Conservation (phyloP, 1,140 invertebrate genomes). For the Caerostris extrusa region DNA sequence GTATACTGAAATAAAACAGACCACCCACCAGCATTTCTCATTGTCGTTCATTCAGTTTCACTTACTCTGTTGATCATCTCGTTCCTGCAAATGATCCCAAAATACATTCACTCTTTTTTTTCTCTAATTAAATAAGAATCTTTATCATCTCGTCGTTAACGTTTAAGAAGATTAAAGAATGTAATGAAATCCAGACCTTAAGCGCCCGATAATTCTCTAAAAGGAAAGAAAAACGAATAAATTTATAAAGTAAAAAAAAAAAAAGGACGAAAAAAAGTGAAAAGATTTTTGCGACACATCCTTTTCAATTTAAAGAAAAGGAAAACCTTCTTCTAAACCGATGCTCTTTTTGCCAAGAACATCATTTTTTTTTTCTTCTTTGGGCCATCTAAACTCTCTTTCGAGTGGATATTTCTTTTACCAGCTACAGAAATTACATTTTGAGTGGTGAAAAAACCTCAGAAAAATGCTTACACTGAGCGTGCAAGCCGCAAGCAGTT, state of each 20-base stretch:
- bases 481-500: too few relatives aligned
- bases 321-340: neutral
- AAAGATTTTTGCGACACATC: neutral
- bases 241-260: neutral
- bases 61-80: neutral
- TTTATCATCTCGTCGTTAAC: neutral
- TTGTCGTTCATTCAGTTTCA: neutral
- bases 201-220: neutral
- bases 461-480: too few relatives aligned
- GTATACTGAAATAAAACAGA: neutral
- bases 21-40: neutral
- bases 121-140: neutral
- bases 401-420: too few relatives aligned
- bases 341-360: too few relatives aligned
- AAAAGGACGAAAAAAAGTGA: neutral
- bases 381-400: too few relatives aligned
- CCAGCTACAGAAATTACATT: too few relatives aligned
- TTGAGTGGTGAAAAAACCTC: too few relatives aligned
- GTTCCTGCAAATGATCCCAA: neutral
- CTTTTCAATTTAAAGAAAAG: neutral
- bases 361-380: too few relatives aligned
- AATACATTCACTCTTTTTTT: neutral
- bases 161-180: conserved; percentile 29
- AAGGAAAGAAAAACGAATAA: neutral
- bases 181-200: neutral